Conservation (phyloP, 2,113 vertebrate species). For the Capra hircus region DNA sequence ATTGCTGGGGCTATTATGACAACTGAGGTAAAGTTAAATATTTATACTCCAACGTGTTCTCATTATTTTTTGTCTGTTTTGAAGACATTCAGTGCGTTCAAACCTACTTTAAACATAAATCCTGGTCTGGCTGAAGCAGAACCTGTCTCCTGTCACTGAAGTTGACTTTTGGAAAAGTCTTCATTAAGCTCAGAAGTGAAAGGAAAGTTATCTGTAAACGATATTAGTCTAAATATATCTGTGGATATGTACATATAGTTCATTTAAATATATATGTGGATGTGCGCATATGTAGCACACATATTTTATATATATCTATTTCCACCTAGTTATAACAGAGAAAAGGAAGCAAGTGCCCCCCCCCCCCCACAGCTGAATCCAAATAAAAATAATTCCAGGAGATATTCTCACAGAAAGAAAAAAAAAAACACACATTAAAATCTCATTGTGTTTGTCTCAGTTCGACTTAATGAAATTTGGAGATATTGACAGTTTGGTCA, state of each 20-base stretch:
- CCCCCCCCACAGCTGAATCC: slow-evolving; percentile 35
- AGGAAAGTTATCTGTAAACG: not conserved
- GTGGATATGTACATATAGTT: not conserved
- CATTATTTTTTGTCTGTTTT: not conserved
- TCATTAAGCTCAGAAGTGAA: not conserved
- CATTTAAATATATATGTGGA: not conserved
- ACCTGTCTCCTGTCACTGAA: not conserved
- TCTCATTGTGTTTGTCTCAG: slow-evolving; percentile 53
- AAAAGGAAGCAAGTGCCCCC: not conserved
- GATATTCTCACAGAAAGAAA: slow-evolving; percentile 46
- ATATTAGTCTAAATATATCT: not conserved
- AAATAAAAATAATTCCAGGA: slow-evolving; percentile 66
- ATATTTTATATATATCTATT: not conserved
- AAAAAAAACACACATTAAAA: slow-evolving; percentile 57
- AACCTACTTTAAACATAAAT: not conserved
- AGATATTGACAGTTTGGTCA: slow-evolving; percentile 78
- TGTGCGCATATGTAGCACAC: not conserved
- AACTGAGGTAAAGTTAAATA: not conserved
- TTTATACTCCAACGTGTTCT: slow-evolving; percentile 32
- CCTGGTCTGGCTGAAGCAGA: not conserved
- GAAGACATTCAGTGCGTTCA: slow-evolving; percentile 2
- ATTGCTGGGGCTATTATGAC: not conserved
- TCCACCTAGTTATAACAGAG: not conserved
- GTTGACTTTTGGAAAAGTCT: slow-evolving; percentile 3
- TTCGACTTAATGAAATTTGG: slow-evolving; percentile 74